Base-by-base conservation (phyloP, 2,888 invertebrate genomes). In the Anoncus sp. region DNA sequence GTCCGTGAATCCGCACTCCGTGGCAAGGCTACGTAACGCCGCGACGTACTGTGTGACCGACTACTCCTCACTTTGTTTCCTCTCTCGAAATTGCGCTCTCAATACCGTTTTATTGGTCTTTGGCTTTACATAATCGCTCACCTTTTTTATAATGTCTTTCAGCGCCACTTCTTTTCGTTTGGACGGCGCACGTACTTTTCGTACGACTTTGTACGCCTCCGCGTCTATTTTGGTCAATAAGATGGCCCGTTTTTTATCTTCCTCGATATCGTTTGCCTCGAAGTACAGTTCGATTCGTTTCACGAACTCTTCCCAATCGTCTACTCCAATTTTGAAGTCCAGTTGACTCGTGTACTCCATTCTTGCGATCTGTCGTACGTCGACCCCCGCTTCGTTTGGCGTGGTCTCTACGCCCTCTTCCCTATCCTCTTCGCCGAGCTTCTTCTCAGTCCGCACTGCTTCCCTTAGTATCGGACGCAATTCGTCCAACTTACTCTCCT, bases 91-190 rank as follows among this genome's bases (percentile, higher is more conserved):
- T 22, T 71, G 71, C 18, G 31, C 16, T 3, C 76, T 51, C 24
- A 76, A 22, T 10, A 76, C 76, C 1, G 76, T 76, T 16, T 47
- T 49, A 16, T 72, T 77, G 12, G 57, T 57, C 9, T 77, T 66
- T 24, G 76, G 76, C 14, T 77, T 72, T 16, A 66, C 12, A 16
- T 45, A 66, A 16, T 57, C 20, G 18, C 12, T 43, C n/a, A 63
- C 53, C 45, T 65, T 57, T 18, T 31, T 0, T 2, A 57, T 65
- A 3, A 66, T 65, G 1, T 53, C n/a, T 6, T n/a, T n/a, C 3
- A 66, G 20, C 16, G 1, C 18, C 49, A 20, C 49, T 3, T 49
- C 16, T 49, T 49, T 49, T 6, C 18, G 49, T 20, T 49, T 49
- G 6, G 49, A 16, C 18, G 49, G 49, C 18, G 49, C 49, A 20